Evolutionary conservation across 53 echinoderm and acorn worm species (phyloP), one percentile per base, ranked within the genome.

Genomic region (Apostichopus leukothele): DNA sequence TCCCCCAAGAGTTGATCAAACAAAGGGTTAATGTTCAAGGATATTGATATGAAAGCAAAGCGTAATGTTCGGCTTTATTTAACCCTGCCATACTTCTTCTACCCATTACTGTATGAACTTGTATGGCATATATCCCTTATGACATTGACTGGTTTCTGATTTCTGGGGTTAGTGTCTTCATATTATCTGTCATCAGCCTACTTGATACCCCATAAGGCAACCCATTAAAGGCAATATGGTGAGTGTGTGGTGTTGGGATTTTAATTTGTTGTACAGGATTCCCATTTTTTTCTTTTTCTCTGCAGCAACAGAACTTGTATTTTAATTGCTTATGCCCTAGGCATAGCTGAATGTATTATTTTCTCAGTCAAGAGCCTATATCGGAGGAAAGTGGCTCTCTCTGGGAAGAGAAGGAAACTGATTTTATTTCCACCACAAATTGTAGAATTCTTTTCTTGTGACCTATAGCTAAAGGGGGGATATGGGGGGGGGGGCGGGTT

Each of bases 271-370:
- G 51, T 78, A 14, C 9, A 23, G 27, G 27, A 27, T 27, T 27
- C 27, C 27, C 39, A 0, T 39, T 39, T 39, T 39, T 39, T 39
- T 39, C 3, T 39, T 39, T 16, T 19, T 79, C 8, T 51, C 16
- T 19, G 53, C 10, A 79, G 53, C 16, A 52, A 53, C 19, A 19
- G 79, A 50, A 79, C 79, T 19, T 39, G 39, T 52, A 79, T 79
- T 79, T 53, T 79, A 79, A 79, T 79, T 79, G 79, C 79, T 79
- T 79, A 50, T 79, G 79, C 79, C 79, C 51, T 9, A 79, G 79
- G 79, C 79, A 79, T 51, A 39, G 39, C 4, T 13, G 63, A 63
- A 63, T 63, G 63, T 63, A 63, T 63, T 63, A 63, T 63, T 63
- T 63, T 63, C 63, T 16, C 63, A 63, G 63, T 63, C 12, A 13